Evolutionary conservation across 1,140 invertebrate genomes (phyloP).

Genomic region (Sycobia sp.): DNA sequence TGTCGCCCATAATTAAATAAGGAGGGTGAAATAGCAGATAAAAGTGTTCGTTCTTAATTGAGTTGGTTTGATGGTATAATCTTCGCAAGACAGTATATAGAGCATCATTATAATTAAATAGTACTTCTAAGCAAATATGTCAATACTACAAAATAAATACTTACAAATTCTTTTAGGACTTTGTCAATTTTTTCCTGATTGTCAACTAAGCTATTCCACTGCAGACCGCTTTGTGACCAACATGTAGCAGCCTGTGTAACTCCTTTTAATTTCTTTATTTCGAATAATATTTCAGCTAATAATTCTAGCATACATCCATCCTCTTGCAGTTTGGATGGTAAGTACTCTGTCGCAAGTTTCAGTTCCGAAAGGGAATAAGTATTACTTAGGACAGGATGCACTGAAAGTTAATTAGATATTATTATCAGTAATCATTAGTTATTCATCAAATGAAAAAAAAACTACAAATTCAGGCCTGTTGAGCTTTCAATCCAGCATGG

Average conservation of each 20-base stretch:
- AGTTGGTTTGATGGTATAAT: no score
- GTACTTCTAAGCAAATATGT: no score
- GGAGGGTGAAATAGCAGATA: no score
- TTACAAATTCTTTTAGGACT: no score
- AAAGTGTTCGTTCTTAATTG: no score
- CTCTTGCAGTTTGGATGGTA: slow-evolving; percentile 43
- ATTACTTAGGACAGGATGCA: slow-evolving; percentile 58
- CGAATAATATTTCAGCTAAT: slow-evolving; percentile 61
- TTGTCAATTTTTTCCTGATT: no score
- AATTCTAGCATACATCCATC: slow-evolving; percentile 59
- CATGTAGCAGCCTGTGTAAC: slow-evolving; percentile 63
- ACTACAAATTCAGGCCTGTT: slow-evolving; percentile 54
- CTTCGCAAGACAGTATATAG: no score
- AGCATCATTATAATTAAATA: no score
- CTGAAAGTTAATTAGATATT: slow-evolving; percentile 48
- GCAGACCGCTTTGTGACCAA: slow-evolving; percentile 65
- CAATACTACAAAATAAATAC: no score
- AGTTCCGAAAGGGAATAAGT: slow-evolving; percentile 59
- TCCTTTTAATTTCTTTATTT: slow-evolving; percentile 63
- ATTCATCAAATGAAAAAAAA: slow-evolving; percentile 18
- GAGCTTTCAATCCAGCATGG: slow-evolving; percentile 56
- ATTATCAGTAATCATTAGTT: no score
- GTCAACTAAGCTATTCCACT: slow-evolving; percentile 63
- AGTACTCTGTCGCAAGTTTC: slow-evolving; percentile 47
- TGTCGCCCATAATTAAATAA: no score